Evolutionary conservation across 2,888 invertebrate genomes (phyloP).

Genomic region (Melipona beecheii): DNA sequence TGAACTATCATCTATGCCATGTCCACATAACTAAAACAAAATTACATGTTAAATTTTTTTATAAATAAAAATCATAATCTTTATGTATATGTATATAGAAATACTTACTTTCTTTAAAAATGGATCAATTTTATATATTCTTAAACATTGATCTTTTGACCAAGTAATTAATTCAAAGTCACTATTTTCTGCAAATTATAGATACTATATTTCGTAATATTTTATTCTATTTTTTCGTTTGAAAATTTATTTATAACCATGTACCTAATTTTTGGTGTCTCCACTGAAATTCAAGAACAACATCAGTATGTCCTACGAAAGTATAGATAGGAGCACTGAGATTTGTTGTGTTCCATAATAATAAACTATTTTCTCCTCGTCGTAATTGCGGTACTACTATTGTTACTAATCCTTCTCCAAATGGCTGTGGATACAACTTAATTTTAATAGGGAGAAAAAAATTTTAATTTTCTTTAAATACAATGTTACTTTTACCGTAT

Average conservation of each 20-base stretch:
- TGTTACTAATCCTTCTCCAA: constrained; percentile 95
- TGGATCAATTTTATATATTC: constrained; percentile 96
- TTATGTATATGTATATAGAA: not conserved
- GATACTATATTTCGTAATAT: constrained; percentile 26
- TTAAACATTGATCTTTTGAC: constrained; percentile 96
- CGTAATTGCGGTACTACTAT: constrained; percentile 96
- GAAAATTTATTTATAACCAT: constrained; percentile 16
- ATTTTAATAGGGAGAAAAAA: constrained; percentile 26
- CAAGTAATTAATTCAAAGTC: constrained; percentile 96
- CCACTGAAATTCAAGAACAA: constrained; percentile 98
- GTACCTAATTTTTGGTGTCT: constrained; percentile 87
- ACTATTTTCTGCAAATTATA: constrained; percentile 84
- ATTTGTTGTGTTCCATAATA: constrained; percentile 90
- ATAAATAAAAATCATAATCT: not conserved
- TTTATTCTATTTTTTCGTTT: not conserved
- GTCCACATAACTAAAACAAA: constrained; percentile 87
- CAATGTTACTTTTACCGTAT: constrained; percentile 86
- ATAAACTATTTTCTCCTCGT: constrained; percentile 93
- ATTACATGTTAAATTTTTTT: constrained; percentile 20
- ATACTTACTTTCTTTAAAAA: constrained; percentile 89
- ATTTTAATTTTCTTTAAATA: constrained; percentile 9
- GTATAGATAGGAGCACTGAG: constrained; percentile 93
- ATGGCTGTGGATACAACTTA: constrained; percentile 87
- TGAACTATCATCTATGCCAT: constrained; percentile 86
- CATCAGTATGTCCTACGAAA: constrained; percentile 97